These are phyloP conservation scores for Physocephala rufipes DNA, from an alignment of 2,888 invertebrate species.

Conservation along the genomic window DNA sequence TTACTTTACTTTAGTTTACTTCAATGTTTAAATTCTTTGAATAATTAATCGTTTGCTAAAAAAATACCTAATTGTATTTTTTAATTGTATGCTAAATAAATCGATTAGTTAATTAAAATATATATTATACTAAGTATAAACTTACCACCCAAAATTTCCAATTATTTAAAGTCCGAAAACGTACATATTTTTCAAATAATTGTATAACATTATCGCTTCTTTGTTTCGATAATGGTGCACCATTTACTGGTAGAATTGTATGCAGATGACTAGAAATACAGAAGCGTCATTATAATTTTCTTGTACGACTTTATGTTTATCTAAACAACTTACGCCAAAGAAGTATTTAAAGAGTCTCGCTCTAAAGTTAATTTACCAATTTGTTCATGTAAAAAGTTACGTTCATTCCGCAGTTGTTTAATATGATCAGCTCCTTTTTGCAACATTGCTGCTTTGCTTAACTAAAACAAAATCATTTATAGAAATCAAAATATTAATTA, in stretches of 20 bases:
- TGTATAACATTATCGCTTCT: constrained; percentile 90
- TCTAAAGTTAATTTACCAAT: constrained; percentile 87
- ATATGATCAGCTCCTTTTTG: constrained; percentile 97
- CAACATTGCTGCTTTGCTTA: constrained; percentile 95
- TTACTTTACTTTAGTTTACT: too few species aligned
- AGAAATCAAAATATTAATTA: background rate
- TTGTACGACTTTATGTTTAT: background rate
- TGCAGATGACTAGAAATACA: constrained; percentile 83
- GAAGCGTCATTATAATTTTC: background rate
- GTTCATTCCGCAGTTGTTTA: constrained; percentile 84
- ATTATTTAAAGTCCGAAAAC: constrained; percentile 84
- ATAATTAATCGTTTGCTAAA: too few species aligned
- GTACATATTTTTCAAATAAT: constrained; percentile 92
- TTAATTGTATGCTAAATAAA: too few species aligned
- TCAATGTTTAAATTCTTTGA: too few species aligned
- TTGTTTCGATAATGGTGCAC: constrained; percentile 91
- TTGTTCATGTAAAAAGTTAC: constrained; percentile 87
- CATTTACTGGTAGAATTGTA: constrained; percentile 92
- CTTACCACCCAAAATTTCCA: constrained; percentile 99
- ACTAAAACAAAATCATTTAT: constrained; percentile 63
- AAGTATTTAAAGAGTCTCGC: constrained; percentile 89
- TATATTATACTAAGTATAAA: constrained; percentile 18
- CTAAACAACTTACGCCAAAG: constrained; percentile 76
- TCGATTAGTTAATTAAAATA: too few species aligned
- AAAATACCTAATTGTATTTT: too few species aligned